Conservation (phyloP, 92 coral and sea anemone species). For the Epizoanthus fatuus region DNA sequence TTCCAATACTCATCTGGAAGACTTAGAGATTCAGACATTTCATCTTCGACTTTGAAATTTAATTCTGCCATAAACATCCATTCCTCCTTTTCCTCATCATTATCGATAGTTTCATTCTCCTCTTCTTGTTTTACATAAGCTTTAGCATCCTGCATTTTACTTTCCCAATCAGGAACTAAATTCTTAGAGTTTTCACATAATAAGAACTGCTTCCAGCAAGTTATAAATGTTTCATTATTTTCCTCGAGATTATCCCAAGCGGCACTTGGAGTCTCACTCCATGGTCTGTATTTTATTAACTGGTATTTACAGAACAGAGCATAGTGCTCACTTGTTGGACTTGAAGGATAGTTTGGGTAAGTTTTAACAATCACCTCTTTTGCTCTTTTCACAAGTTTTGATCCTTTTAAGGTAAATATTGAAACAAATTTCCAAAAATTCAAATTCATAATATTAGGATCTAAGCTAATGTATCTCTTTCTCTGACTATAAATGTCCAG, state of each 20-base stretch:
- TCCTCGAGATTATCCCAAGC: constrained; percentile 55
- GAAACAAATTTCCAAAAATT: constrained; percentile 44
- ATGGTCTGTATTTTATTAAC: constrained; percentile 53
- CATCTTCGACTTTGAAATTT: too few relatives aligned
- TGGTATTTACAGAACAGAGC: constrained; percentile 19
- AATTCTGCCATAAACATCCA: too few relatives aligned
- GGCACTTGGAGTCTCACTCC: constrained; percentile 18
- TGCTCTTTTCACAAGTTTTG: constrained; percentile 37
- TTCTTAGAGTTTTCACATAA: constrained; percentile 33
- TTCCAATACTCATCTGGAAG: constrained; percentile 14
- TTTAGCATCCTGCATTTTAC: constrained; percentile 33
- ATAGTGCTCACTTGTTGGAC: constrained; percentile 14
- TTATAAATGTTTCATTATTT: constrained; percentile 38
- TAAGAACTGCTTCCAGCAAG: constrained; percentile 46
- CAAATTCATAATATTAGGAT: too few relatives aligned
- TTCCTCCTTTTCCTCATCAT: too few relatives aligned
- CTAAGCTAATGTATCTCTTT: too few relatives aligned
- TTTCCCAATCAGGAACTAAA: constrained; percentile 55
- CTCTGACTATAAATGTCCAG: too few relatives aligned
- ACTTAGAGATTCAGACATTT: not conserved
- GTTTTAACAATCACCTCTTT: constrained; percentile 20
- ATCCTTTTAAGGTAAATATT: constrained; percentile 19
- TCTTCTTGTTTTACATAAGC: constrained; percentile 34
- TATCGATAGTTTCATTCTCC: not conserved
- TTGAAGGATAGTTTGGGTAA: constrained; percentile 26